Evolutionary conservation across 2,888 invertebrate species (phyloP).

Genomic region (Plebejus anna): DNA sequence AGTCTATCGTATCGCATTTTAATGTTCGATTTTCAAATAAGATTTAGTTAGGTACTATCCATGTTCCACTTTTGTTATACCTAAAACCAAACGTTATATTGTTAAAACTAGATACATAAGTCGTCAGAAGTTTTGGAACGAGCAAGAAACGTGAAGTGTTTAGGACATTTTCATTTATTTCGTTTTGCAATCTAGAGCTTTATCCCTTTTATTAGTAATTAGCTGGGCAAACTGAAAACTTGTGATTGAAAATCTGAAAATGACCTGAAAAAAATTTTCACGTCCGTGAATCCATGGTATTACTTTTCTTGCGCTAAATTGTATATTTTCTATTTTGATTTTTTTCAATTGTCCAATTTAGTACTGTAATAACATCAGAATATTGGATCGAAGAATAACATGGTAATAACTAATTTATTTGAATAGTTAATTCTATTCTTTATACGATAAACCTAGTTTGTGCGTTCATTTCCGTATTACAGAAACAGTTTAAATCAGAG

Average conservation of each 20-base stretch:
- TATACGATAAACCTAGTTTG: neutral
- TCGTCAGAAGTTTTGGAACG: neutral
- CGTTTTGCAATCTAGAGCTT: neutral
- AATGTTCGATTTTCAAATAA: slow-evolving; percentile 34
- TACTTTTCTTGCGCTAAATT: neutral
- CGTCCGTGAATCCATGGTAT: neutral
- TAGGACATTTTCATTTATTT: neutral
- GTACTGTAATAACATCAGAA: no score
- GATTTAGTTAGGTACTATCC: slow-evolving; percentile 8
- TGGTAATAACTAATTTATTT: no score
- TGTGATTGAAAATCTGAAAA: neutral
- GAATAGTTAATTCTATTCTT: no score
- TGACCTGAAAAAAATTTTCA: no score
- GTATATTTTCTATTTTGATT: neutral
- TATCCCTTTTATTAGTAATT: neutral
- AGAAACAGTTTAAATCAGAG: neutral
- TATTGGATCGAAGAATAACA: no score
- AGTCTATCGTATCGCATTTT: slow-evolving; percentile 64
- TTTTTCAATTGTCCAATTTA: no score
- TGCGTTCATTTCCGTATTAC: neutral
- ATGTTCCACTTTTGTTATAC: slow-evolving; percentile 12
- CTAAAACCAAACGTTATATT: slow-evolving; percentile 11
- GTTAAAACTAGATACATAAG: neutral
- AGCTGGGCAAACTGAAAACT: neutral
- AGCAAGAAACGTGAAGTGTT: neutral